Evolutionary conservation across 2,888 invertebrate species (phyloP).

Genomic region (Eilema sororculum): DNA sequence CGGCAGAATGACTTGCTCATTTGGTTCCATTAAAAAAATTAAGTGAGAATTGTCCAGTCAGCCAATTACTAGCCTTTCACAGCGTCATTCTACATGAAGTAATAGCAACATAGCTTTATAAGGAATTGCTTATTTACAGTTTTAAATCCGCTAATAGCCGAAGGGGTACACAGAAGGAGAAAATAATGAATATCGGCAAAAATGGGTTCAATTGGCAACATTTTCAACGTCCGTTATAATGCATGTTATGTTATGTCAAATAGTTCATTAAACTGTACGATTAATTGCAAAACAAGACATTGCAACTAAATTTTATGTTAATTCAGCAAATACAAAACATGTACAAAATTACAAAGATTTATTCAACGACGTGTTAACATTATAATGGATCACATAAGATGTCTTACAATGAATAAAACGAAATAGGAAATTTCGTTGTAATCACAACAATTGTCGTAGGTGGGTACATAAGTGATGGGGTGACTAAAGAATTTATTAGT

Average conservation of each 20-base stretch:
- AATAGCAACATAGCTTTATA: constrained; percentile 7
- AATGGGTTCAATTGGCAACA: neutral
- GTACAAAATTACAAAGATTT: constrained; percentile 5
- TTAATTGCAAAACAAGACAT: neutral
- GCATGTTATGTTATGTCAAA: neutral
- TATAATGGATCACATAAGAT: constrained; percentile 12
- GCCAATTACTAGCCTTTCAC: constrained; percentile 21
- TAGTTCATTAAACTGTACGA: neutral
- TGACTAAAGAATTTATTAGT: constrained; percentile 4
- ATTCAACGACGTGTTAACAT: constrained; percentile 7
- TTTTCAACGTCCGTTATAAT: neutral
- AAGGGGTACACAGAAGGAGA: neutral
- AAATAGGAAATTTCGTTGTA: constrained; percentile 17
- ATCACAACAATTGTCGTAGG: constrained; percentile 17
- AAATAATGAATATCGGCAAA: neutral
- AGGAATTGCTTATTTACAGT: neutral
- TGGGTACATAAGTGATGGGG: constrained; percentile 9
- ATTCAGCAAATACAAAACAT: neutral
- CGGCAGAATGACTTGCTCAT: constrained; percentile 37
- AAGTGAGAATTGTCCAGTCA: constrained; percentile 29
- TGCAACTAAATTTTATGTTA: neutral
- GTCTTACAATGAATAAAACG: constrained; percentile 7
- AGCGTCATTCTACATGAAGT: constrained; percentile 15
- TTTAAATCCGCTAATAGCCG: neutral
- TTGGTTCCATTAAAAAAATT: constrained; percentile 32